Evolutionary conservation across 2,888 invertebrate species (phyloP).

Genomic region (Drosophila borealis): DNA sequence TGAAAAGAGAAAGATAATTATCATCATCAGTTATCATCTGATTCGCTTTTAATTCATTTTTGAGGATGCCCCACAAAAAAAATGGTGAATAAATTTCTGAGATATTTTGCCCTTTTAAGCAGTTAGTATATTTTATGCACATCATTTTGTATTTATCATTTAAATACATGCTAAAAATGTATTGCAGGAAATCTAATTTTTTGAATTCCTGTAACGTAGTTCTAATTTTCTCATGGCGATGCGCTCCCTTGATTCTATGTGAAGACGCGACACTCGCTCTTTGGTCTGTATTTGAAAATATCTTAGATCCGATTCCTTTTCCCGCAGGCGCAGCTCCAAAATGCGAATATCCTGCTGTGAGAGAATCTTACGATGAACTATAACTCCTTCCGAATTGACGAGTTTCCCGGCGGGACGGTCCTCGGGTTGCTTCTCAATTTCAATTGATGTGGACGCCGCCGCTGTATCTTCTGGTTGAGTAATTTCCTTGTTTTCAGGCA

Average conservation of each 20-base stretch:
- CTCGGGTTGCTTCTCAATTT: not conserved
- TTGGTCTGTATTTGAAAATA: not conserved
- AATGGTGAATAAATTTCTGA: too few relatives aligned
- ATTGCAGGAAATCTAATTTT: not conserved
- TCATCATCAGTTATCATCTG: too few relatives aligned
- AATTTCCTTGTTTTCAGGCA: too few relatives aligned
- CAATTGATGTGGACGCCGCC: not conserved
- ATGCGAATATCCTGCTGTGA: not conserved
- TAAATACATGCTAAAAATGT: not conserved
- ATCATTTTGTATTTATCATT: too few relatives aligned
- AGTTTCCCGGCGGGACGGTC: not conserved
- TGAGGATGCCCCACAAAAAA: not conserved
- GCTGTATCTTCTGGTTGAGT: too few relatives aligned
- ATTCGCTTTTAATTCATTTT: not conserved
- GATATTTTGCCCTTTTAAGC: too few relatives aligned
- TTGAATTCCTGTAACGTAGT: too few relatives aligned
- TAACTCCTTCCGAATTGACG: too few relatives aligned
- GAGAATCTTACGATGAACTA: too few relatives aligned
- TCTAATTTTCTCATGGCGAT: slow-evolving; percentile 15
- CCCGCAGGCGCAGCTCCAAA: slow-evolving; percentile 4
- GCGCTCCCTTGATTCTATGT: slow-evolving; percentile 3
- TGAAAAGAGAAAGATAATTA: too few relatives aligned
- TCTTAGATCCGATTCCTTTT: slow-evolving; percentile 12
- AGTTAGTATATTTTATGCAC: not conserved
- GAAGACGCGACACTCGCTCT: not conserved